phyloP scores from a whole-genome alignment of 2,113 vertebrate genomes.

The Tichodroma muraria region DNA sequence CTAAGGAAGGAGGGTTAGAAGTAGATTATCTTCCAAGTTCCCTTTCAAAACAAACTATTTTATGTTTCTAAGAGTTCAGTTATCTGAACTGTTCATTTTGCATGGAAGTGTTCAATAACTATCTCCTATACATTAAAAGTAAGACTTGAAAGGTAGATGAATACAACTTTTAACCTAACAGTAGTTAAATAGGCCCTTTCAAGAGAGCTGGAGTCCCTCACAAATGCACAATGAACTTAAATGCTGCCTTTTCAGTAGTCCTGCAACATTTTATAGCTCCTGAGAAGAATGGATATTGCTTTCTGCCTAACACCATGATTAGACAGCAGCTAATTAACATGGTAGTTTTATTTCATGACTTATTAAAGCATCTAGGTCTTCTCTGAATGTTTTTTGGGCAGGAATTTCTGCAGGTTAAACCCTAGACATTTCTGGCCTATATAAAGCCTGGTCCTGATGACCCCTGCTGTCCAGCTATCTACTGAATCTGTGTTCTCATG shows the following conservation, averaged over 20 bases:
- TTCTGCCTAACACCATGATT: not conserved
- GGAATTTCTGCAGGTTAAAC: no score
- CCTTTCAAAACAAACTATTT: not conserved
- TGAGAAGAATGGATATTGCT: not conserved
- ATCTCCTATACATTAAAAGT: not conserved
- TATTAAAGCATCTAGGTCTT: not conserved
- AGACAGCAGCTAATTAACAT: not conserved
- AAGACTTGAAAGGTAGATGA: not conserved
- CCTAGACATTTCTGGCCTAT: not conserved
- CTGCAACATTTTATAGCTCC: not conserved
- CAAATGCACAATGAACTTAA: not conserved
- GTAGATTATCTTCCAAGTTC: not conserved
- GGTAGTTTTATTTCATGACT: not conserved
- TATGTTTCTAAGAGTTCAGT: not conserved
- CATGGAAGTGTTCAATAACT: not conserved
- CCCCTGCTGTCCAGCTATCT: not conserved
- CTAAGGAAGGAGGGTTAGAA: not conserved
- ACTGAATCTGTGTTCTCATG: no score
- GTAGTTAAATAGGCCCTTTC: not conserved
- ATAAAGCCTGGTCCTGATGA: not conserved
- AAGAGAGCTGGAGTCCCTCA: not conserved
- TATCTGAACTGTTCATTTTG: not conserved
- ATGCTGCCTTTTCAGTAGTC: not conserved
- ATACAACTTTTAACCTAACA: not conserved
- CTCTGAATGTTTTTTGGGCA: not conserved